Conservation (phyloP, 2,797 vertebrate species). For the Otolemur crassicaudatus region DNA sequence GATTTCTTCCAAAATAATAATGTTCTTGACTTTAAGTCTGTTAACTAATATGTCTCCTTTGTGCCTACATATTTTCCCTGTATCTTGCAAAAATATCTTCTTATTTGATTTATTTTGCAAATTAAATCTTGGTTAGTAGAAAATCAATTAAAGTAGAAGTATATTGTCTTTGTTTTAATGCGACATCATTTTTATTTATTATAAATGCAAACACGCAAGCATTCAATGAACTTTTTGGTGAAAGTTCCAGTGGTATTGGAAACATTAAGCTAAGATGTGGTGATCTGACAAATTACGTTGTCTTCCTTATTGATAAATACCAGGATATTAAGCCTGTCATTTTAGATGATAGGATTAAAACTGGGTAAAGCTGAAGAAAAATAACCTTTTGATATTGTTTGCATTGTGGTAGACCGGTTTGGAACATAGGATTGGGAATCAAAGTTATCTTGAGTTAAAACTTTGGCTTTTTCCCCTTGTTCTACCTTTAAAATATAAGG, state of each 20-base stretch:
- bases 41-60: background rate
- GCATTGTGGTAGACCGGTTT: background rate
- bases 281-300: background rate
- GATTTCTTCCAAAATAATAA: background rate
- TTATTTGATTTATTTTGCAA: slow-evolving; percentile 19
- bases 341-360: background rate
- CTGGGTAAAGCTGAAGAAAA: background rate
- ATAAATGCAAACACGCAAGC: background rate
- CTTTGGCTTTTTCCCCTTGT: background rate
- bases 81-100: background rate
- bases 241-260: background rate
- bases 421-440: background rate
- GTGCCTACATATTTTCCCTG: background rate
- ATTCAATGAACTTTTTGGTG: background rate
- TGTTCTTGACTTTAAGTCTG: background rate
- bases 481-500: background rate
- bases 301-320: background rate
- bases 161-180: slow-evolving; percentile 5
- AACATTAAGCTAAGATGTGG: background rate
- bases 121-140: slow-evolving; percentile 12
- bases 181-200: slow-evolving; percentile 23
- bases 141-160: slow-evolving; percentile 32
- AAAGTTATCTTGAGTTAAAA: background rate
- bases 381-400: background rate
- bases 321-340: background rate